Evolutionary conservation across 2,888 invertebrate species (phyloP), one percentile per base, ranked within the genome.

Genomic region (Dasysyrphus tricinctus): DNA sequence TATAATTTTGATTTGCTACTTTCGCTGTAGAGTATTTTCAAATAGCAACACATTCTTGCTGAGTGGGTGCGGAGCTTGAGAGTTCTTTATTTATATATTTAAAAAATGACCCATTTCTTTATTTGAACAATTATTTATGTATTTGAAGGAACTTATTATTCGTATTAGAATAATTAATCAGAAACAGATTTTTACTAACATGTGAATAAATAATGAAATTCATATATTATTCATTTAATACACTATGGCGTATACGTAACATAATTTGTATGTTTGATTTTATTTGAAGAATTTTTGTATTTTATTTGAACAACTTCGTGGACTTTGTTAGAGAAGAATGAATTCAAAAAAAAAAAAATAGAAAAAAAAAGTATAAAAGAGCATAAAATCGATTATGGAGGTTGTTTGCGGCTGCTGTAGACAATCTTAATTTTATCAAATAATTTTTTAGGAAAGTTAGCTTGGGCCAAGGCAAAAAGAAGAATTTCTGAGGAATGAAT

Each of bases 211-310:
- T 34, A 61, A 49, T 11, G 34, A 11, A 44, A 65, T 37, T 72
- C 54, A 51, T 74, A 42, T 61, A 11, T 63, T 75, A 47, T 75
- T 63, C 47, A 65, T 65, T 57, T 14, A 16, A 34, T 42, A 47
- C 29, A 73, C 72, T 78, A 12, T 19, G 83, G 74, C 83, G 83
- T 79, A 83, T 83, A 75, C 79, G 79, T 79, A 75, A 83, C 79
- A 42, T n/a, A 14, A 24, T 57, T n/a, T 67, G 42, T 16, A 7
- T 63, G 3, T 9, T 0, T 47, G 0, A 3, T 16, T 16, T 8
- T 61, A 39, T 39, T 69, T 37, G 19, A 16, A 8, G 37, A 29
- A 11, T 19, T 37, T 51, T 34, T 44, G 32, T 5, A 2, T 37
- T 34, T 34, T 9, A 9, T 57, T 57, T 57, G n/a, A 34, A n/a